Conservation (phyloP, 2,797 vertebrate genomes). For the Aphelocoma californica region DNA sequence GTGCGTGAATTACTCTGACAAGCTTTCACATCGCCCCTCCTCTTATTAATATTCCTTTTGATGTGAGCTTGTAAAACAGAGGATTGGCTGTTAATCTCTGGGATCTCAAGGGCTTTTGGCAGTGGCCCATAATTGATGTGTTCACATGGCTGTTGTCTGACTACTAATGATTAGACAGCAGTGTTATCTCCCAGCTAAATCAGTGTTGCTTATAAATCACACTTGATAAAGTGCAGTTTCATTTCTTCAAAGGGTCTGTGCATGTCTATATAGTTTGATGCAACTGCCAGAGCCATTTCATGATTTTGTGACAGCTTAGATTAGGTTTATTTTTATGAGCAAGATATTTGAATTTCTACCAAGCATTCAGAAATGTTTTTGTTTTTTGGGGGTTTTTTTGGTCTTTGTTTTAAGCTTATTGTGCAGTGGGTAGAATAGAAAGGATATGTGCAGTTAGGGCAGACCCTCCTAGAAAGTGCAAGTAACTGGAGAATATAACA, state of each 20-base stretch:
- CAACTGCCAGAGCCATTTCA: slow-evolving; percentile 67
- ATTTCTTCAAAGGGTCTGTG: slow-evolving; percentile 74
- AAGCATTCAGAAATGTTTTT: not conserved
- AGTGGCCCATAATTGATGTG: slow-evolving; percentile 83
- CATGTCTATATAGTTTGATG: slow-evolving; percentile 64
- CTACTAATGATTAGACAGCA: slow-evolving; percentile 82
- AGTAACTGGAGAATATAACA: not conserved
- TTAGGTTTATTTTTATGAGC: slow-evolving; percentile 70
- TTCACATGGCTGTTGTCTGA: slow-evolving; percentile 82
- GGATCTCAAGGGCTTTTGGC: slow-evolving; percentile 84
- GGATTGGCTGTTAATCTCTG: slow-evolving; percentile 83
- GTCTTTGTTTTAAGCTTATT: not conserved
- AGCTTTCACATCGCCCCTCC: slow-evolving; percentile 75
- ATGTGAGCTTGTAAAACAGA: slow-evolving; percentile 84
- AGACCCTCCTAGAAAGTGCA: not conserved
- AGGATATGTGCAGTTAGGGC: not conserved
- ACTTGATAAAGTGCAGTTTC: slow-evolving; percentile 77
- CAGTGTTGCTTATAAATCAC: slow-evolving; percentile 81
- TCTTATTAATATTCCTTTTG: slow-evolving; percentile 85
- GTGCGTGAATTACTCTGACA: slow-evolving; percentile 76
- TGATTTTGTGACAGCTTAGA: slow-evolving; percentile 67
- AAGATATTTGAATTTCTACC: slow-evolving; percentile 63
- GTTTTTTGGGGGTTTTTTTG: not conserved
- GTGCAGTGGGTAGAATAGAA: not conserved
- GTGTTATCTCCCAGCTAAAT: slow-evolving; percentile 80